Evolutionary conservation across 2,113 vertebrate genomes (phyloP).

Genomic region (Leiothrix lutea): DNA sequence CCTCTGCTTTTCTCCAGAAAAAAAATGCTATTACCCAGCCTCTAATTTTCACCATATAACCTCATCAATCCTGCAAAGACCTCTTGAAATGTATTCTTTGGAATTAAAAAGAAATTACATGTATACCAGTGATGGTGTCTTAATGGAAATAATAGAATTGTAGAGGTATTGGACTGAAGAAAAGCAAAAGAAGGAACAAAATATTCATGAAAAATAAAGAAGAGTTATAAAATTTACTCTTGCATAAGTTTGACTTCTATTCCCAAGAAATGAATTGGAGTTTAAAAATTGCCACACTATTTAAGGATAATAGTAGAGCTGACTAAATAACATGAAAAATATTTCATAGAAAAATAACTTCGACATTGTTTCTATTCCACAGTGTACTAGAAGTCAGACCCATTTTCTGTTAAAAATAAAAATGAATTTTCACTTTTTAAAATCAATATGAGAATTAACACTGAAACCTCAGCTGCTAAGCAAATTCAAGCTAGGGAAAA

Average conservation of each 20-base stretch:
- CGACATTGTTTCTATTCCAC: not conserved
- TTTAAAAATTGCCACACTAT: slow-evolving; percentile 10
- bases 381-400: not conserved
- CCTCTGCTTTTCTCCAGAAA: not conserved
- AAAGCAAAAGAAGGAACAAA: slow-evolving; percentile 38
- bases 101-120: slow-evolving; percentile 35
- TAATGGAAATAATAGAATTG: slow-evolving; percentile 23
- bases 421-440: slow-evolving; percentile 1
- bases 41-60: not conserved
- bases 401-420: slow-evolving; percentile 30
- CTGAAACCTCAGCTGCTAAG: not conserved
- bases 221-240: slow-evolving; percentile 27
- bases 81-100: not conserved
- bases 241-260: slow-evolving; percentile 27
- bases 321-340: slow-evolving; percentile 10
- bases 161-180: slow-evolving; percentile 3
- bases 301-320: slow-evolving; percentile 17
- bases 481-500: slow-evolving; percentile 20
- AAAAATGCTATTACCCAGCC: not conserved
- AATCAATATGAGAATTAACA: slow-evolving; percentile 41
- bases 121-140: not conserved
- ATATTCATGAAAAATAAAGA: slow-evolving; percentile 40
- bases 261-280: not conserved
- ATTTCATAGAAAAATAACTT: slow-evolving; percentile 32
- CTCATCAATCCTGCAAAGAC: not conserved